Evolutionary conservation across 1,140 invertebrate species (phyloP).

Genomic region (Phthorimaea operculella): DNA sequence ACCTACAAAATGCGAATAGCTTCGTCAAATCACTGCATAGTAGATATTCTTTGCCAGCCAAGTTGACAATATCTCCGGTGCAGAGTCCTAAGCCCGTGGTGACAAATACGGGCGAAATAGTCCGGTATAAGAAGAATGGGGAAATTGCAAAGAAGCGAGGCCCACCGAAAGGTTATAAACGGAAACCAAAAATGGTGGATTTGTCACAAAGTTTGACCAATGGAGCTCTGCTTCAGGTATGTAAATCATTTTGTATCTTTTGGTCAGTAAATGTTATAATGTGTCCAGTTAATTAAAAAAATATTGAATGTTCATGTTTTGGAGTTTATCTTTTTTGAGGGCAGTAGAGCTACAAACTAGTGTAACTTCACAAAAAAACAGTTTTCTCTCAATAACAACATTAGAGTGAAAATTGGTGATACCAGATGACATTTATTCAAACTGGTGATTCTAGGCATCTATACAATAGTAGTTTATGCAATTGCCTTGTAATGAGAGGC

Average conservation of each 20-base stretch:
- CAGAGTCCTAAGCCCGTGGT: conserved; percentile 17
- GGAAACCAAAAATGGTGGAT: conserved; percentile 44
- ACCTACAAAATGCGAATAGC: conserved; percentile 28
- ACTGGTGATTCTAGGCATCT: too few relatives aligned
- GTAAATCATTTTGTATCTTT: background rate
- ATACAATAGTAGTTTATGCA: too few relatives aligned
- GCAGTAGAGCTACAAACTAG: too few relatives aligned
- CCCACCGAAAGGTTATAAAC: conserved; percentile 53
- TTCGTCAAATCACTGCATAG: conserved; percentile 42
- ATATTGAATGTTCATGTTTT: too few relatives aligned
- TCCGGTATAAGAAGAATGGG: conserved; percentile 59
- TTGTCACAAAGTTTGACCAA: conserved; percentile 45
- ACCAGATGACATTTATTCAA: too few relatives aligned
- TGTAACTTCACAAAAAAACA: too few relatives aligned
- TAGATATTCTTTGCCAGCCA: conserved; percentile 48
- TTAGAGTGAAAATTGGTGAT: too few relatives aligned
- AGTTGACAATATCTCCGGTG: conserved; percentile 51
- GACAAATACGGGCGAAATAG: conserved; percentile 29
- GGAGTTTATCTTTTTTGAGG: too few relatives aligned
- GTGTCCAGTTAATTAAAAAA: too few relatives aligned
- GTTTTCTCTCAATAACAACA: too few relatives aligned
- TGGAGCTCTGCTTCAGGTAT: conserved; percentile 41
- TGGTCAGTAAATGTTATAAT: too few relatives aligned
- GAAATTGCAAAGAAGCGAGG: conserved; percentile 56
- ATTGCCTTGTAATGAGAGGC: too few relatives aligned